Conservation (phyloP, 2,888 invertebrate genomes). For the Sisyra terminalis region DNA sequence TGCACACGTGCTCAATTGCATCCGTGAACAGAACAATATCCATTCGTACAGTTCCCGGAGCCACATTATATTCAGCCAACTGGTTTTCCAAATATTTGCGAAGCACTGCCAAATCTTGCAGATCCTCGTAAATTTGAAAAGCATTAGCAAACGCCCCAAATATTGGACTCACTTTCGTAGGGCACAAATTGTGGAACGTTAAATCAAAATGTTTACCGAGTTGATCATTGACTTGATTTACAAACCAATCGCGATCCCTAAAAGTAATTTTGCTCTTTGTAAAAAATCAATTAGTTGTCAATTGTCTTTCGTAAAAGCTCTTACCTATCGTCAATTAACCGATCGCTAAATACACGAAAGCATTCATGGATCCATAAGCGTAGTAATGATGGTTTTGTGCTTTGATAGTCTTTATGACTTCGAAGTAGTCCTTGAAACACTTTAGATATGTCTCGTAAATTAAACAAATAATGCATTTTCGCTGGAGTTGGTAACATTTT, state of each 20-base stretch:
- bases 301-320: slow-evolving; percentile 13
- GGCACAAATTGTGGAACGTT: slow-evolving; percentile 63
- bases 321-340: slow-evolving; percentile 60
- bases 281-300: background rate
- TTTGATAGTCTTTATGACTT: slow-evolving; percentile 60
- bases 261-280: slow-evolving; percentile 13
- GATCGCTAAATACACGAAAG: slow-evolving; percentile 69
- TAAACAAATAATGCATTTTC: slow-evolving; percentile 83
- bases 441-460: slow-evolving; percentile 74
- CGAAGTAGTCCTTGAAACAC: slow-evolving; percentile 69
- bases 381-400: slow-evolving; percentile 49
- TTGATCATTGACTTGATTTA: slow-evolving; percentile 49
- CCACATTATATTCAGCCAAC: slow-evolving; percentile 64
- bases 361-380: slow-evolving; percentile 78
- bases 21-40: slow-evolving; percentile 74
- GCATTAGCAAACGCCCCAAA: slow-evolving; percentile 71
- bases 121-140: slow-evolving; percentile 63
- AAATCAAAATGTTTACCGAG: slow-evolving; percentile 66
- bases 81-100: slow-evolving; percentile 34
- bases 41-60: slow-evolving; percentile 61
- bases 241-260: slow-evolving; percentile 66
- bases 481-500: slow-evolving; percentile 76
- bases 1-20: slow-evolving; percentile 71
- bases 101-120: slow-evolving; percentile 41
- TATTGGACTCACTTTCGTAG: slow-evolving; percentile 48